phyloP scores from a whole-genome alignment of 2,888 invertebrate genomes.

The Melanchra persicariae region DNA sequence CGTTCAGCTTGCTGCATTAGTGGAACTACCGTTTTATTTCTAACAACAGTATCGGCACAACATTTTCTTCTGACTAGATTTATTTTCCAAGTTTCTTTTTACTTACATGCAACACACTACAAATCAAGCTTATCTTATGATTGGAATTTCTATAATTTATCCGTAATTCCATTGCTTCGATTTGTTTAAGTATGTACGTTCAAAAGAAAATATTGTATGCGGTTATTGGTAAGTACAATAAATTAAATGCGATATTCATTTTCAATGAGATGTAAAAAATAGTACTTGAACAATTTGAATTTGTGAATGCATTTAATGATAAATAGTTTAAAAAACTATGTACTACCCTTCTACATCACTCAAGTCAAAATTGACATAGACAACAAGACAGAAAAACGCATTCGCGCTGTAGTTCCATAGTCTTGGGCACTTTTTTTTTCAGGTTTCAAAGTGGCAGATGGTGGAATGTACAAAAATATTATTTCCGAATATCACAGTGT shows the following conservation, averaged over 20 bases:
- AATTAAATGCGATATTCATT: slow-evolving; percentile 13
- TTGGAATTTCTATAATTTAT: slow-evolving; percentile 4
- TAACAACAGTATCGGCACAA: background rate
- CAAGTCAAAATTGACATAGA: background rate
- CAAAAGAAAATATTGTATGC: slow-evolving; percentile 23
- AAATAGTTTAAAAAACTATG: no score
- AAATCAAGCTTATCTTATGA: background rate
- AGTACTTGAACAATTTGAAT: no score
- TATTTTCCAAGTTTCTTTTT: background rate
- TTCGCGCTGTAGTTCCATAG: background rate
- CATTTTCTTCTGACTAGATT: slow-evolving; percentile 23
- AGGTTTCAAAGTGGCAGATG: background rate
- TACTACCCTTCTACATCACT: no score
- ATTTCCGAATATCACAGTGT: background rate
- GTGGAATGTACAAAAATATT: background rate
- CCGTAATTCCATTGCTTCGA: background rate
- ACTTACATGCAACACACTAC: background rate
- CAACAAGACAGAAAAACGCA: background rate
- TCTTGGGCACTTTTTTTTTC: background rate
- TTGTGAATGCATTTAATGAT: no score
- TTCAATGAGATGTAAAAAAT: slow-evolving; percentile 2
- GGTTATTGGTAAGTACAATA: slow-evolving; percentile 44
- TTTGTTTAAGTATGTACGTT: background rate
- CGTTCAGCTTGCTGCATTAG: slow-evolving; percentile 3
- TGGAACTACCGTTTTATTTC: slow-evolving; percentile 13